Base-by-base conservation (phyloP, 2,113 vertebrate species). In the Vulpes lagopus region DNA sequence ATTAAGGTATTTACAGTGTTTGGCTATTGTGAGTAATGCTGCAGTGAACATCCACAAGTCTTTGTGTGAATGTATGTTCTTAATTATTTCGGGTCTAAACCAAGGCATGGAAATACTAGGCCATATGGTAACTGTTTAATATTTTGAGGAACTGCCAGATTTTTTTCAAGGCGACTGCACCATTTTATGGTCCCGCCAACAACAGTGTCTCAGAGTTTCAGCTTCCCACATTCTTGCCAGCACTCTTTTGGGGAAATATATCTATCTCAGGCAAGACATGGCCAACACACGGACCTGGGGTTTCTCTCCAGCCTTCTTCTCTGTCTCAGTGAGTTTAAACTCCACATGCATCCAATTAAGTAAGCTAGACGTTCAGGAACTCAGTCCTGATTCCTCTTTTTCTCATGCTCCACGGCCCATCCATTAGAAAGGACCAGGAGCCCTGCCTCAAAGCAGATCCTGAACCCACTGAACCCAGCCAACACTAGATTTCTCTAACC, bases 361-460 rank as follows among this genome's bases (percentile, higher is more conserved):
- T 73, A 85, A 71, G 65, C 53, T 49, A 19, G 80, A 84, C 74
- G 38, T 67, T 35, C 1, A 43, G 0, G 10, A 53, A 84, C 43
- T 82, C 43, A 0, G 25, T 49, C n/a, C 25, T 4, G 32, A 17
- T 17, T 69, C 57, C 35, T 69, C 65, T 43, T 53, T 57, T 62
- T 35, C 30, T 11, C 57, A 2, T 2, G 6, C 5, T 5, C 43
- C 2, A 5, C 17, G 19, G 25, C 23, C 17, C 53, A 0, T 76
- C 43, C 17, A 0, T 12, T 4, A 8, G 51, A 60, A n/a, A 23
- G n/a, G 38, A 22, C 60, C 25, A 16, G 51, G 8, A 32, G 10
- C 30, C 38, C 65, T 38, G 43, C 69, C 43, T 43, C 78, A 35
- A 8, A 20, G 12, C 1, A 89, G 43, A 64, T 49, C 43, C 25